These are phyloP conservation scores for Zosterops lateralis DNA, from an alignment of 2,113 vertebrate genomes.

Conservation along the genomic window DNA sequence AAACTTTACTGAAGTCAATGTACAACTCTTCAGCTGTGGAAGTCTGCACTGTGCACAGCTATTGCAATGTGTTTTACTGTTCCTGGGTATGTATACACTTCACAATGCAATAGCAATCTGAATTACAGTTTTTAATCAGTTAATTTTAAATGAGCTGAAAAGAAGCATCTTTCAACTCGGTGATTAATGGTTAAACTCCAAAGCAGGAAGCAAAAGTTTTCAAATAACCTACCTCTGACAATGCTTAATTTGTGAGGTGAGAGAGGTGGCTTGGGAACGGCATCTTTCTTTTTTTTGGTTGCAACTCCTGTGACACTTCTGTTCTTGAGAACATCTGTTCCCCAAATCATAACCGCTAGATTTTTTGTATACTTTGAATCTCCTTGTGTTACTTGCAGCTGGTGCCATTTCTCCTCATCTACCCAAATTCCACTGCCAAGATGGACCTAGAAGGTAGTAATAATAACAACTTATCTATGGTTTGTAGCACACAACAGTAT, in stretches of 20 bases:
- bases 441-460: constrained; percentile 84
- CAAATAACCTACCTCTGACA: constrained; percentile 88
- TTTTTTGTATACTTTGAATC: constrained; percentile 99
- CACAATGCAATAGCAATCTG: constrained; percentile 54
- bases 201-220: constrained; percentile 68
- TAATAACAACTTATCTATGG: constrained; percentile 68
- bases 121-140: constrained; percentile 59
- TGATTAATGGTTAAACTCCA: constrained; percentile 62
- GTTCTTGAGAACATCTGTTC: constrained; percentile 98
- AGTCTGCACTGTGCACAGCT: constrained; percentile 43
- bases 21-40: constrained; percentile 30
- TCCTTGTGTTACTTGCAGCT: constrained; percentile 97
- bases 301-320: constrained; percentile 97
- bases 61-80: constrained; percentile 34
- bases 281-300: constrained; percentile 99
- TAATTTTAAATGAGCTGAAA: constrained; percentile 62
- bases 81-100: background rate
- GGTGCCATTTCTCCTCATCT: constrained; percentile 98
- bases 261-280: constrained; percentile 94
- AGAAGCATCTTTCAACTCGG: constrained; percentile 57
- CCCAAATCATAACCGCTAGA: constrained; percentile 99
- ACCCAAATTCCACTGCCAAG: constrained; percentile 98
- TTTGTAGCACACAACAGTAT: constrained; percentile 63
- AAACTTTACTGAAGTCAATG: constrained; percentile 7
- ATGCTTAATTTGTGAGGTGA: constrained; percentile 98